Evolutionary conservation across 2,113 vertebrate genomes (phyloP).

Genomic region (Pan paniscus): DNA sequence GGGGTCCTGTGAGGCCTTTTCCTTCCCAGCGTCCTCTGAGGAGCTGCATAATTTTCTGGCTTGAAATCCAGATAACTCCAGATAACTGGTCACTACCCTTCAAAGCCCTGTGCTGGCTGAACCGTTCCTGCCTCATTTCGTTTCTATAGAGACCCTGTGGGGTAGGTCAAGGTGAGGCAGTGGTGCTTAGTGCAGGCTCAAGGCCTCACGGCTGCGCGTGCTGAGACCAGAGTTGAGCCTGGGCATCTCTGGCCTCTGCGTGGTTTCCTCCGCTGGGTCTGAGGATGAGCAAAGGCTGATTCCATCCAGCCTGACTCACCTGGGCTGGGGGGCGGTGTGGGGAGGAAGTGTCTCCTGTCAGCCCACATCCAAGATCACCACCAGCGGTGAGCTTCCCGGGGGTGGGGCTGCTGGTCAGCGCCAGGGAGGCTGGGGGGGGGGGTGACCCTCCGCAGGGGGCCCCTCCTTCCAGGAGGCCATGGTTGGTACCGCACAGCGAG

Average conservation of each 20-base stretch:
- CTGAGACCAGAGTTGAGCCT: accelerated
- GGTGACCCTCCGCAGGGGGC: not conserved
- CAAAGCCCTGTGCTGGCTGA: not conserved
- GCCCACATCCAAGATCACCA: not conserved
- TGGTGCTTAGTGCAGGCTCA: not conserved
- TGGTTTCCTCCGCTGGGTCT: not conserved
- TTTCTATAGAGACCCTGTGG: not conserved
- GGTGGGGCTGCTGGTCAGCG: not conserved
- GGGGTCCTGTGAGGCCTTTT: not conserved
- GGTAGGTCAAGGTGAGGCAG: not conserved
- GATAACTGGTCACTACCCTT: not conserved
- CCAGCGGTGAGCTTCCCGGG: not conserved
- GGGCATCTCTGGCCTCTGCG: not conserved
- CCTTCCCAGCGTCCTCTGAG: not conserved
- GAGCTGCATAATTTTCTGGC: not conserved
- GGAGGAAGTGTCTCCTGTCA: not conserved
- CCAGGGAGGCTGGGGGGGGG: not conserved
- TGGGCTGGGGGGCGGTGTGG: not conserved
- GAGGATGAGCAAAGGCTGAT: not conserved
- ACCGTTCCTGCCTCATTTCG: too few relatives aligned
- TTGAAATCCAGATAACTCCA: not conserved
- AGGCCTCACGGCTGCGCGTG: accelerated
- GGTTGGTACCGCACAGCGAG: not conserved
- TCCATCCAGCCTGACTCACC: not conserved
- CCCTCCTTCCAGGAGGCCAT: not conserved